Conservation (phyloP, 2,888 invertebrate species). For the Emmelina monodactyla region DNA sequence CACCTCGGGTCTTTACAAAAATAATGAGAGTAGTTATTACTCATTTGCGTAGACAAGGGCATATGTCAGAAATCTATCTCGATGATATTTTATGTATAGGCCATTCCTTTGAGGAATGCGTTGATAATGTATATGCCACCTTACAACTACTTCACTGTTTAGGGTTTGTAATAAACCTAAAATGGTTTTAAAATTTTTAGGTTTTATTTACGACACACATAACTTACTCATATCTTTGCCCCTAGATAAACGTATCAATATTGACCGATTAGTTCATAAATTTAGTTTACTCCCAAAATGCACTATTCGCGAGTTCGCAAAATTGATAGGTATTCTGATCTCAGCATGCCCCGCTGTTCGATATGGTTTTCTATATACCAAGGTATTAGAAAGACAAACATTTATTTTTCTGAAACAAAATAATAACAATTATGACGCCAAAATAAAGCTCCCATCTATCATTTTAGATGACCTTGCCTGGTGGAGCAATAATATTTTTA, state of each 20-base stretch:
- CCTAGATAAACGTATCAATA: conserved; percentile 9
- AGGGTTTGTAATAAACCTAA: conserved; percentile 14
- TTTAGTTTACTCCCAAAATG: conserved; percentile 1
- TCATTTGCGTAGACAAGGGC: conserved; percentile 3
- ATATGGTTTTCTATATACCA: conserved; percentile 13
- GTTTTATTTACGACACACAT: conserved; percentile 10
- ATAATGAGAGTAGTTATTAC: conserved; percentile 9
- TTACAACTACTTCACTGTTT: conserved; percentile 7
- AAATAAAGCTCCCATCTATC: conserved; percentile 2
- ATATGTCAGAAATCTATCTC: conserved; percentile 7
- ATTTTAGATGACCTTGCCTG: conserved; percentile 8
- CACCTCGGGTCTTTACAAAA: conserved; percentile 6
- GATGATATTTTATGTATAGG: conserved; percentile 12
- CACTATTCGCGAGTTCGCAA: conserved; percentile 10
- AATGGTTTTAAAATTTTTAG: conserved; percentile 14
- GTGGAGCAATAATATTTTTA: conserved; percentile 9
- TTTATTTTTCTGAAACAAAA: neutral
- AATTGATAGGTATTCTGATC: conserved; percentile 10
- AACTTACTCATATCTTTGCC: conserved; percentile 8
- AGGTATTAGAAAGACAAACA: conserved; percentile 7
- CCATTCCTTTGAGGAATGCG: conserved; percentile 7
- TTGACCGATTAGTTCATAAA: conserved; percentile 6
- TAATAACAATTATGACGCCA: conserved; percentile 3
- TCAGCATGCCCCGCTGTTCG: conserved; percentile 11
- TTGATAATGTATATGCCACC: conserved; percentile 9